Conservation (phyloP, 2,888 invertebrate species). For the Eulithis prunata region DNA sequence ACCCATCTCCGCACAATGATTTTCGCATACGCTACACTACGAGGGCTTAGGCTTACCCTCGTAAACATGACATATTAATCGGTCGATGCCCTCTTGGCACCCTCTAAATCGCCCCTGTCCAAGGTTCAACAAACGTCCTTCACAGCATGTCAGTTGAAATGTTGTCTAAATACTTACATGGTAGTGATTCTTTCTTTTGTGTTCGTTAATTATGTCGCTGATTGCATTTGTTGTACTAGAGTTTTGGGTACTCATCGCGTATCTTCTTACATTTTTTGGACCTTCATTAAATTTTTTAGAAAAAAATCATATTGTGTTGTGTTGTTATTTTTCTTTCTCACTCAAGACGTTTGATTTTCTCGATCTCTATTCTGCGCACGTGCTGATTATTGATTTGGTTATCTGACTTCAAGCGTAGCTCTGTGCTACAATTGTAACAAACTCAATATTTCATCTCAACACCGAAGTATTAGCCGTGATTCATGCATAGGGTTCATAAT, state of each 20-base stretch:
- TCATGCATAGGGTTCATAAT: conserved; percentile 30
- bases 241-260: no score
- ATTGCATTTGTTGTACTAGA: not conserved
- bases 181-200: conserved; percentile 10
- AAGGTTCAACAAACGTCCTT: conserved; percentile 70
- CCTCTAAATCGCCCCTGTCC: conserved; percentile 43
- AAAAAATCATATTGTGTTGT: no score
- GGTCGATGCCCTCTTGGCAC: conserved; percentile 47
- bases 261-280: not conserved
- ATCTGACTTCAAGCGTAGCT: not conserved
- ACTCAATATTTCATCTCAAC: conserved; percentile 1
- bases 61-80: conserved; percentile 36
- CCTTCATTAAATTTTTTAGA: not conserved
- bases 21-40: conserved; percentile 17
- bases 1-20: not conserved
- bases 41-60: conserved; percentile 23
- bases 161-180: conserved; percentile 17
- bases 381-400: not conserved
- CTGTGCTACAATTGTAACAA: not conserved
- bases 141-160: conserved; percentile 54
- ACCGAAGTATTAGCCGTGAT: conserved; percentile 11
- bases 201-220: conserved; percentile 7
- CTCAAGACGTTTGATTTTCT: no score
- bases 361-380: not conserved
- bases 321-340: no score